Evolutionary conservation across 1,140 invertebrate species (phyloP), one percentile per base, ranked within the genome.

Genomic region (Anastatus disparis): DNA sequence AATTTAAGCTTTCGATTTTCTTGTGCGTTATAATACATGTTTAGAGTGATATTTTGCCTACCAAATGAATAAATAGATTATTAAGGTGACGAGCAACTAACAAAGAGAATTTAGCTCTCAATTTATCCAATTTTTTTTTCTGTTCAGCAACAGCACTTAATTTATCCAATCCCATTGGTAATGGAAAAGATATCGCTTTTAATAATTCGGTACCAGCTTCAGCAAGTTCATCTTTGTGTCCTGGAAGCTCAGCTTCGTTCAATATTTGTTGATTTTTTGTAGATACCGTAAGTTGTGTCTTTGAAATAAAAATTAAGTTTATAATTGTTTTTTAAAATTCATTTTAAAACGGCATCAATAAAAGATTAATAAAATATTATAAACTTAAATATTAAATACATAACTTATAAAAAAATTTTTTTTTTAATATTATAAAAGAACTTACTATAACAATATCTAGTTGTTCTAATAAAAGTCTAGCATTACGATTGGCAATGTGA

Each of bases 1-100:
- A n/a, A n/a, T n/a, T n/a, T n/a, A n/a, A n/a, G n/a, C n/a, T n/a
- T n/a, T n/a, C n/a, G n/a, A n/a, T n/a, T 3, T 55, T 29, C 35
- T 63, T 27, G 38, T 58, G 27, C 59, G 9, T 50, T 17, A 38
- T 50, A 67, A 24, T 31, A 40, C 13, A 64, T 17, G 42, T 3
- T 3, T 58, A 58, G n/a, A n/a, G 48, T 68, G 17, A 24, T 68
- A 56, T 48, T 65, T 55, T n/a, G 66, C 73, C 73, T 77, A 93
- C 94, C 85, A 96, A 90, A 86, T 97, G 94, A 80, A 97, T 95
- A 72, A 98, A 96, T 42, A 96, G 87, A 87, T 97, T 97, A 80
- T 96, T 97, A 15, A 98, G 86, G 85, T 97, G 94, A 40, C 95
- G 88, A 40, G 91, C 91, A 22, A 98, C 89, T 26, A 92, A 91